phyloP scores from a whole-genome alignment of 2,888 invertebrate species.

The Melanchra persicariae region DNA sequence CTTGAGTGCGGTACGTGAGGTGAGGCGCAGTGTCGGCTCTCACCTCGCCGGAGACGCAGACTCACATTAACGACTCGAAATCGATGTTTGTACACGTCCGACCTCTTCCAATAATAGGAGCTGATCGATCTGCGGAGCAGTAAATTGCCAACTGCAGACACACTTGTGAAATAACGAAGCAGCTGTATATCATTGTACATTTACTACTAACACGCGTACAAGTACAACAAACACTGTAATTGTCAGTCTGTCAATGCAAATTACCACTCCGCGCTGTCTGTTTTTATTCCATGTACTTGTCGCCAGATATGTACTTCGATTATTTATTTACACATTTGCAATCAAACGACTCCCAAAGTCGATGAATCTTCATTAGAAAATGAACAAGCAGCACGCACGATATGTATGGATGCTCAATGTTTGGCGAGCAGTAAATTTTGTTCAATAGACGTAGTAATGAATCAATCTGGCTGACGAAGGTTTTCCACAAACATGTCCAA shows the following conservation, averaged over 20 bases:
- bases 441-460: constrained; percentile 84
- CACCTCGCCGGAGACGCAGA: constrained; percentile 80
- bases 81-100: constrained; percentile 90
- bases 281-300: constrained; percentile 59
- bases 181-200: constrained; percentile 78
- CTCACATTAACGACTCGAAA: constrained; percentile 88
- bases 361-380: constrained; percentile 77
- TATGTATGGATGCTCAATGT: constrained; percentile 68
- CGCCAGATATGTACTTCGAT: constrained; percentile 52
- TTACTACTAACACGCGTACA: constrained; percentile 72
- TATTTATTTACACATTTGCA: constrained; percentile 55
- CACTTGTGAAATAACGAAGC: constrained; percentile 86
- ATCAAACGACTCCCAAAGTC: constrained; percentile 53
- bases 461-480: constrained; percentile 85
- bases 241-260: constrained; percentile 80
- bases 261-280: constrained; percentile 61
- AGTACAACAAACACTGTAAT: constrained; percentile 78
- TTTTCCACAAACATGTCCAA: constrained; percentile 89
- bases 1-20: constrained; percentile 85
- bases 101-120: constrained; percentile 89
- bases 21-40: constrained; percentile 83
- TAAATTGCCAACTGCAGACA: constrained; percentile 86
- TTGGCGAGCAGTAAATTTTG: constrained; percentile 76
- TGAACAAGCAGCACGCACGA: constrained; percentile 71
- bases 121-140: constrained; percentile 87